A percentile compares a stretch with the other conserved stretches of the same genome.
These are phyloP conservation scores for Geotrupes spiniger DNA, from an alignment of 2,888 invertebrate species.

Conservation along the genomic window DNA sequence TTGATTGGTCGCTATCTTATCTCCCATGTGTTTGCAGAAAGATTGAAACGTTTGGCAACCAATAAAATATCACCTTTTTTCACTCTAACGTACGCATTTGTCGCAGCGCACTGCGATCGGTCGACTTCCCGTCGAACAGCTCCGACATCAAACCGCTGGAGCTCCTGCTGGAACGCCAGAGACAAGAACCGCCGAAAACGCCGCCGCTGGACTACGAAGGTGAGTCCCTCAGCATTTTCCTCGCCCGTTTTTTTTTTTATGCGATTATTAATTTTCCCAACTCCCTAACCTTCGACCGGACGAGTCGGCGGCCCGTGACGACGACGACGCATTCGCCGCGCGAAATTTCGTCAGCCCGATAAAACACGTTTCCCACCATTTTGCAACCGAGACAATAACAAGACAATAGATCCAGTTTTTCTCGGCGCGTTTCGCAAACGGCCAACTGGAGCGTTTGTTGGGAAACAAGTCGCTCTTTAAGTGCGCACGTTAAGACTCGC, in stretches of 20 bases:
- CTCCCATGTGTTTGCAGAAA: too few species aligned
- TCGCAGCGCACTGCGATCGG: slow-evolving; percentile 72
- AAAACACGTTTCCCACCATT: not conserved
- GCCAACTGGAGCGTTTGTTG: not conserved
- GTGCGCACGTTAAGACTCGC: not conserved
- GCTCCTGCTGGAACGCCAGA: slow-evolving; percentile 74
- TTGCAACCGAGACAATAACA: slow-evolving; percentile 4
- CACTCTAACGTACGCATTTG: slow-evolving; percentile 30
- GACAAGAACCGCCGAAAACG: slow-evolving; percentile 55
- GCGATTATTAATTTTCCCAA: not conserved
- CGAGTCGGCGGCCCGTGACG: too few species aligned
- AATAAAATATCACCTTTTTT: too few species aligned
- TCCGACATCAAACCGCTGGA: slow-evolving; percentile 64
- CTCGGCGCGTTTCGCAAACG: not conserved
- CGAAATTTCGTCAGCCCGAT: not conserved
- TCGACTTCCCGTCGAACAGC: slow-evolving; percentile 65
- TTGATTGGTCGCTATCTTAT: not conserved
- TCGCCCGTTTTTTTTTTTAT: not conserved
- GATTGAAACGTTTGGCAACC: not conserved
- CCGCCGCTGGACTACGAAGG: slow-evolving; percentile 52
- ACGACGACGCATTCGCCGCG: too few species aligned
- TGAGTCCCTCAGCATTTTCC: slow-evolving; percentile 28
- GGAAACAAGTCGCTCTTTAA: not conserved
- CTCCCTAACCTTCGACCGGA: not conserved
- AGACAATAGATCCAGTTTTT: slow-evolving; percentile 8